Conservation (phyloP, 2,113 vertebrate genomes). For the Salvator merianae region DNA sequence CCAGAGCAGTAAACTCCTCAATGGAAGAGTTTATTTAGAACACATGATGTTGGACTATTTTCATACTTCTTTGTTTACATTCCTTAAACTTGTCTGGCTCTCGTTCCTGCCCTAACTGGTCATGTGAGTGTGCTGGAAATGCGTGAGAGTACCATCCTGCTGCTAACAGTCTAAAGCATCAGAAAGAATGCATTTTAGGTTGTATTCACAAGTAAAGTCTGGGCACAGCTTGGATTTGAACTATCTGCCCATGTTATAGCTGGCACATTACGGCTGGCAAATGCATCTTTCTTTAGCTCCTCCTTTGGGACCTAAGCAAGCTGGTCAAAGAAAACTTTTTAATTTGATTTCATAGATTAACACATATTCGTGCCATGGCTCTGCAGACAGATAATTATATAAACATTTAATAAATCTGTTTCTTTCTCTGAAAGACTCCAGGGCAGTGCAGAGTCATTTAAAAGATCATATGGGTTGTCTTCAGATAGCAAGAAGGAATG, state of each 20-base stretch:
- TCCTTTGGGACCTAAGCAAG: not conserved
- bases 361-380: too few relatives aligned
- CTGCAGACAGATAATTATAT: too few relatives aligned
- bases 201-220: not conserved
- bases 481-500: too few relatives aligned
- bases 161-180: not conserved
- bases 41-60: constrained; percentile 11
- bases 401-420: too few relatives aligned
- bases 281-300: not conserved
- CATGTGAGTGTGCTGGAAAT: constrained; percentile 17
- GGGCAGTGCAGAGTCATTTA: too few relatives aligned
- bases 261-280: not conserved
- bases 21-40: not conserved
- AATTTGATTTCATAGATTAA: too few relatives aligned
- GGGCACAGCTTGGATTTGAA: not conserved
- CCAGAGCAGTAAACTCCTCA: not conserved
- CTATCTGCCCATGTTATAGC: not conserved
- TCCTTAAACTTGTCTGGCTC: constrained; percentile 1
- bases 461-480: too few relatives aligned
- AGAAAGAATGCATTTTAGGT: not conserved
- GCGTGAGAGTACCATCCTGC: not conserved
- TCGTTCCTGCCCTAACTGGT: not conserved
- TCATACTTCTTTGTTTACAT: constrained; percentile 33
- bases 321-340: not conserved
- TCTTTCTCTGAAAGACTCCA: too few relatives aligned